phyloP scores from a whole-genome alignment of 2,797 vertebrate genomes.

The Merluccius polli region DNA sequence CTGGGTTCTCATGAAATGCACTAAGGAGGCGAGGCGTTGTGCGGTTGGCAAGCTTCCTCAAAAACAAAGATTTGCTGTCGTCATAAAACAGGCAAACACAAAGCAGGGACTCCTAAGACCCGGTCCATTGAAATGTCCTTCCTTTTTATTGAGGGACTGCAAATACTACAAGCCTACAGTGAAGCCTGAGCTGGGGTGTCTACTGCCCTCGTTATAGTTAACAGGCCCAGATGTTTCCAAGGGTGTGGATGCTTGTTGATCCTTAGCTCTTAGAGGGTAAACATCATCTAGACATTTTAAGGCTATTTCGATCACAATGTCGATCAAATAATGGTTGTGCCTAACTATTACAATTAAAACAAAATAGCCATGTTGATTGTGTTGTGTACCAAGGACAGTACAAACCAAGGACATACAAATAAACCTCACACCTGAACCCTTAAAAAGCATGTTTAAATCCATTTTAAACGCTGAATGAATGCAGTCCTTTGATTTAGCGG shows the following conservation, averaged over 20 bases:
- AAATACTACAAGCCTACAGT: slow-evolving; percentile 69
- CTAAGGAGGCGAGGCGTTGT: slow-evolving; percentile 28
- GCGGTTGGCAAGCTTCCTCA: slow-evolving; percentile 14
- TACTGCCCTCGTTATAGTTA: slow-evolving; percentile 51
- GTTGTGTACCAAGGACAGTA: background rate
- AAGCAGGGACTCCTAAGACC: slow-evolving; percentile 23
- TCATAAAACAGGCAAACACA: slow-evolving; percentile 43
- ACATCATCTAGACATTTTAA: background rate
- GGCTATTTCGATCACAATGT: background rate
- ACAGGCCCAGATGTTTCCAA: slow-evolving; percentile 17
- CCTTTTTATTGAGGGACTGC: slow-evolving; percentile 67
- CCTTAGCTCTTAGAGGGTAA: background rate
- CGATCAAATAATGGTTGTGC: background rate
- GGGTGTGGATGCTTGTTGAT: background rate
- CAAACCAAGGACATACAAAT: background rate
- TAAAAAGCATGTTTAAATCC: background rate
- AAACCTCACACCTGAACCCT: background rate
- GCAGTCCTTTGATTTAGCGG: background rate
- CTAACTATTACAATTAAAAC: background rate
- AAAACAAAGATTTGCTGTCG: slow-evolving; percentile 33
- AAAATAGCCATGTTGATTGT: background rate
- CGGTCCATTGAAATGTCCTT: slow-evolving; percentile 46
- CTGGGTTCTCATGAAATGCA: slow-evolving; percentile 13
- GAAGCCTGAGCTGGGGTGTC: slow-evolving; percentile 64
- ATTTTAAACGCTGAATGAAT: too few relatives aligned